Base-by-base conservation (phyloP, 2,888 invertebrate genomes). In the Lepidochitona cinerea region DNA sequence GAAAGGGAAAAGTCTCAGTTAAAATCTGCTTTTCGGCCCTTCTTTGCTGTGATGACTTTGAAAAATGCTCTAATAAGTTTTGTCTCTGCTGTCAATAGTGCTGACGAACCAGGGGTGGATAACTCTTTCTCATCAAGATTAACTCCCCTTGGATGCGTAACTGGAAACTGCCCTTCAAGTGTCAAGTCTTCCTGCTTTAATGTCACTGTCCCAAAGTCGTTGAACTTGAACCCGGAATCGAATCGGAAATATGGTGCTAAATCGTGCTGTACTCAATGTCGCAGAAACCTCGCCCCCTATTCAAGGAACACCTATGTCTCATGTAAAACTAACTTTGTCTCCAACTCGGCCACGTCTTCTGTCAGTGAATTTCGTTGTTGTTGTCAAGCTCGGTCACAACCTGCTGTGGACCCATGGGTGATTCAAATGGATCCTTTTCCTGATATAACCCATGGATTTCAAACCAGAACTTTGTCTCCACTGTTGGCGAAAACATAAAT, bases 21-120 rank as follows among this genome's bases (percentile, higher is more conserved):
- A 12, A 75, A 78, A 70, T 73, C 73, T 49, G 75, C 81, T 14
- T 65, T 84, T 52, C 76, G 79, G 9, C 79, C 79, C 64, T 72
- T 84, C n/a, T 74, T 82, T 53, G 79, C 84, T 3, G 75, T 84
- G 14, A 59, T 84, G 37, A 79, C 84, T 1, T 66, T 84, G 12
- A 83, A 82, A 49, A 78, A 81, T 32, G 74, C 79, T 14, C 59
- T 83, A 41, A 52, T 80, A 4, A 74, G 80, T 59, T 83, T 81
- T 76, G 79, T 78, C 37, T 77, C 70, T 64, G 79, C 78, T 9
- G 68, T 80, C 14, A 54, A 73, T 29, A 76, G 75, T 33, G 67
- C 3, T 14, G 5, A 14, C 1, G n/a, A n/a, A n/a, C 9, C 26
- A 29, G 49, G 67, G 32, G 26, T 59, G 14, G 49, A 59, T 29